Evolutionary conservation across 2,888 invertebrate species (phyloP), one percentile per base, ranked within the genome.

Genomic region (Tetramorium bicarinatum): DNA sequence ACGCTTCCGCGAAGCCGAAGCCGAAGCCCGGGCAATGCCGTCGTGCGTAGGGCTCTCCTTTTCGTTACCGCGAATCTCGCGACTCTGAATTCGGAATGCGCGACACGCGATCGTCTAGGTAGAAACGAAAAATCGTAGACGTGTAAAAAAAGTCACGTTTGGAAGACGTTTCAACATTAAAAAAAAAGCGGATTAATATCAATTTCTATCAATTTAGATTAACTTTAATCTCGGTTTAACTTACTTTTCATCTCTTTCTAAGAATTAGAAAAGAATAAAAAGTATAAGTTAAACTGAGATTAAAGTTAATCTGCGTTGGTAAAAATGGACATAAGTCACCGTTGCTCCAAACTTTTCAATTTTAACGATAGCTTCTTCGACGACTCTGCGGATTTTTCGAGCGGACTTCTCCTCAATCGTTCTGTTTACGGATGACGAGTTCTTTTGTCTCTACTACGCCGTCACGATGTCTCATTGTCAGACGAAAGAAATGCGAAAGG

Each of bases 1-100:
- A 81, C 59, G 82, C 67, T 89, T 89, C 89, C 56, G 74, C 86
- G 89, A 89, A 89, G 83, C 80, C 83, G 81, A 59, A 74, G 83
- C 25, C 66, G 21, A 66, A 67, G 29, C 66, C 74, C 67, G 18
- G 76, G 18, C 74, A 56, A 64, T 49, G 77, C 49, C 21, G 34
- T 25, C 66, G 61, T 25, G 21, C 54, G 47, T 15, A 25, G 38
- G 7, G 54, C 21, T 75, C 29, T 44, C 59, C 61, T 62, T 62
- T 49, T 82, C 72, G 61, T 66, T 47, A 34, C 18, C 61, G 52
- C 25, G 54, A 47, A 56, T 52, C 38, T 13, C 49, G 15, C 64
- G 62, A 64, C 72, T 76, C 15, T 11, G 38, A 38, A 62, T 41
- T 62, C 21, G 11, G 13, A 41, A 34, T 34, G 41, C 38, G 29